Conservation (phyloP, 2,888 invertebrate genomes). For the Cheilosia pagana region DNA sequence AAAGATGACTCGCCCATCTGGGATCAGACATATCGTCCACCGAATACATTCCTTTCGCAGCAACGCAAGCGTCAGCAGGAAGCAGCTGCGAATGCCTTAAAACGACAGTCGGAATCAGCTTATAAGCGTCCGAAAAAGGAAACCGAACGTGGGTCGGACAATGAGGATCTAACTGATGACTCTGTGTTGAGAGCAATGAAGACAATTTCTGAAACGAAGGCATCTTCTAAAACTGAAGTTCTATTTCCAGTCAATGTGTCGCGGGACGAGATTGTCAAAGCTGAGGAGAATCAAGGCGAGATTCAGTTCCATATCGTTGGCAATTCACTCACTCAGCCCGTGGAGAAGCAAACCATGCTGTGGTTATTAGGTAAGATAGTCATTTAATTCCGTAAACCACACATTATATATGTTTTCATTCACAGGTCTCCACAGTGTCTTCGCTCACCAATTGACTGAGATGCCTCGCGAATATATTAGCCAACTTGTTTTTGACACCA, state of each 20-base stretch:
- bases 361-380: slow-evolving; percentile 85
- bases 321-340: slow-evolving; percentile 92
- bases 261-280: slow-evolving; percentile 93
- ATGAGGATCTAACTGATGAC: slow-evolving; percentile 89
- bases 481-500: slow-evolving; percentile 93
- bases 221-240: slow-evolving; percentile 82
- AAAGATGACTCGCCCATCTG: slow-evolving; percentile 93
- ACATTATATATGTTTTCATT: neutral
- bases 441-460: slow-evolving; percentile 95
- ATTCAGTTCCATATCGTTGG: slow-evolving; percentile 96
- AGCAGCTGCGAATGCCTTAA: slow-evolving; percentile 51
- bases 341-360: slow-evolving; percentile 93
- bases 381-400: no score
- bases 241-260: slow-evolving; percentile 91
- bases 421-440: slow-evolving; percentile 91
- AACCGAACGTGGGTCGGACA: slow-evolving; percentile 76
- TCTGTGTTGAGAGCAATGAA: slow-evolving; percentile 91
- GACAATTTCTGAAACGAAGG: slow-evolving; percentile 90
- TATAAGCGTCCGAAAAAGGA: slow-evolving; percentile 68
- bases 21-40: slow-evolving; percentile 92
- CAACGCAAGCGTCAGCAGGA: slow-evolving; percentile 77
- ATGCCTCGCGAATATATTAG: slow-evolving; percentile 99
- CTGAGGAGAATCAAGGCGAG: slow-evolving; percentile 92
- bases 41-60: slow-evolving; percentile 75
- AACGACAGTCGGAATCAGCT: slow-evolving; percentile 77